These are phyloP conservation scores for Caenorhabditis tropicalis DNA, from an alignment of 1,140 invertebrate genomes.

Conservation along the genomic window DNA sequence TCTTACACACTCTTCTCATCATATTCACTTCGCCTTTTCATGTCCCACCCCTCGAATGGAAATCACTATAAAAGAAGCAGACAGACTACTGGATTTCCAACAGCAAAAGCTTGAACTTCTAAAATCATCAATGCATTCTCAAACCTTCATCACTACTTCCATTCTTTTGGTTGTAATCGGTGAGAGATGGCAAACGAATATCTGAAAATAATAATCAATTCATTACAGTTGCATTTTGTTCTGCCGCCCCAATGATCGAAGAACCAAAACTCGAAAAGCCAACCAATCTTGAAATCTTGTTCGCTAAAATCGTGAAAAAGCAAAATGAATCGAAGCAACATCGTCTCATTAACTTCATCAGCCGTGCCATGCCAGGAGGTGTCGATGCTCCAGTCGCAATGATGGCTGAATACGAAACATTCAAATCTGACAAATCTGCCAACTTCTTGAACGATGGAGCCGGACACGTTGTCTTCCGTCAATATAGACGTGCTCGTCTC, in stretches of 20 bases:
- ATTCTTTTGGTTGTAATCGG: constrained; percentile 20
- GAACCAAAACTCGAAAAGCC: constrained; percentile 26
- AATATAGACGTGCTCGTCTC: constrained; percentile 48
- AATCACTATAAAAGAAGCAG: constrained; percentile 7
- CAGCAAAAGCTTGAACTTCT: constrained; percentile 37
- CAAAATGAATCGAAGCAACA: constrained; percentile 47
- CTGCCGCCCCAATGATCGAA: constrained; percentile 21
- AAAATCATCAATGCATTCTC: constrained; percentile 26
- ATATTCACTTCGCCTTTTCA: background rate
- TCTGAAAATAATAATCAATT: background rate
- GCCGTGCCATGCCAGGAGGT: constrained; percentile 45
- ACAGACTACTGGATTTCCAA: constrained; percentile 4
- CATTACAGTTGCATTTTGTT: constrained; percentile 10
- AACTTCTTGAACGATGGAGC: constrained; percentile 51
- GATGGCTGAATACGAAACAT: constrained; percentile 56
- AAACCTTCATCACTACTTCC: background rate
- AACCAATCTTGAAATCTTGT: constrained; percentile 17
- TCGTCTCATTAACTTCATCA: constrained; percentile 48
- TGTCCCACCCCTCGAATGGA: background rate
- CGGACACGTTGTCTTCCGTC: constrained; percentile 50
- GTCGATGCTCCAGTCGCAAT: constrained; percentile 48
- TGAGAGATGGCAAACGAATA: background rate
- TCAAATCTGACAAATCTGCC: constrained; percentile 50
- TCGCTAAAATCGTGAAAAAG: constrained; percentile 40
- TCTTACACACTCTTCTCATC: background rate